Conservation (phyloP, 2,888 invertebrate genomes). For the Sceliomorpha sp. region DNA sequence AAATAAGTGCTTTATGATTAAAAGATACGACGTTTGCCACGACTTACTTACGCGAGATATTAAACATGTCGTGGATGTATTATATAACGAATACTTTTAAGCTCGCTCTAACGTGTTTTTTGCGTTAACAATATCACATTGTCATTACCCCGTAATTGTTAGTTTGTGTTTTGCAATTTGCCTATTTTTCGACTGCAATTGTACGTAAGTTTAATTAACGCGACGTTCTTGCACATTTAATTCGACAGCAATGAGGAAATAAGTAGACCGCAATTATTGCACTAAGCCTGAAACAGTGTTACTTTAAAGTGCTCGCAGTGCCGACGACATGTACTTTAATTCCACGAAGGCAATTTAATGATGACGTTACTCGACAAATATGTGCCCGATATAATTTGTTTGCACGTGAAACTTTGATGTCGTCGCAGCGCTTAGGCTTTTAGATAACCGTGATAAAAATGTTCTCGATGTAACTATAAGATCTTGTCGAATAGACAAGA, state of each 20-base stretch:
- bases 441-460: conserved; percentile 11
- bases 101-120: conserved; percentile 3
- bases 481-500: too few species aligned
- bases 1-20: conserved; percentile 41
- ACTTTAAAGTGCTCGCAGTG: not conserved
- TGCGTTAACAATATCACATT: not conserved
- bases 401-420: conserved; percentile 17
- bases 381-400: conserved; percentile 9
- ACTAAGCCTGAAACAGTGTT: conserved; percentile 6
- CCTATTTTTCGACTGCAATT: too few species aligned
- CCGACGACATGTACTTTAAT: conserved; percentile 2
- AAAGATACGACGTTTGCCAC: conserved; percentile 26
- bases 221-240: too few species aligned
- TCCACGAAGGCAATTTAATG: conserved; percentile 10
- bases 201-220: too few species aligned
- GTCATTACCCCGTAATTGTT: too few species aligned
- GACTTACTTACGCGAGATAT: conserved; percentile 30
- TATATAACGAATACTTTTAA: too few species aligned
- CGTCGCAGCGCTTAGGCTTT: conserved; percentile 28
- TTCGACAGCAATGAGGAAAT: too few species aligned
- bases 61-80: conserved; percentile 30
- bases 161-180: too few species aligned
- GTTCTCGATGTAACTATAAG: too few species aligned
- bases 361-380: conserved; percentile 8
- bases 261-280: not conserved